phyloP scores from a whole-genome alignment of 2,113 vertebrate genomes.

The Callionymus lyra region DNA sequence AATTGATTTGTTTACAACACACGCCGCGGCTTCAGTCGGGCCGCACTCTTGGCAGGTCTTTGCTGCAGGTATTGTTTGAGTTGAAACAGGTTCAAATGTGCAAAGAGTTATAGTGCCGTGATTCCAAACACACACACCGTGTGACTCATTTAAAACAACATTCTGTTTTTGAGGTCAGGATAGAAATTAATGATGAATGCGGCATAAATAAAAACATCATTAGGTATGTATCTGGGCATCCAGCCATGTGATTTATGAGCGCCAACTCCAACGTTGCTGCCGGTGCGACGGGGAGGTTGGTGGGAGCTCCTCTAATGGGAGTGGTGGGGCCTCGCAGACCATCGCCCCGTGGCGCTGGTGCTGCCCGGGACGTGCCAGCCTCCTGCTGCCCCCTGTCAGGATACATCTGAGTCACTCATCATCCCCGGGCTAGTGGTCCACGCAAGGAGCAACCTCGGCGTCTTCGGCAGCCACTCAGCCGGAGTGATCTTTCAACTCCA shows the following conservation, averaged over 20 bases:
- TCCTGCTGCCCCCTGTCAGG: conserved; percentile 74
- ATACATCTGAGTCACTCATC: conserved; percentile 69
- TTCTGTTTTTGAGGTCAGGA: no score
- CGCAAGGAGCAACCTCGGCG: conserved; percentile 58
- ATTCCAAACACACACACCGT: conserved; percentile 2
- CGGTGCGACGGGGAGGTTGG: conserved; percentile 21
- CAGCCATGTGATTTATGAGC: conserved; percentile 1
- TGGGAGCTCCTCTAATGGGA: conserved; percentile 35
- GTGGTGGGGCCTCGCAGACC: conserved; percentile 19
- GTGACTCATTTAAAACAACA: conserved; percentile 7
- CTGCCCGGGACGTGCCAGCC: conserved; percentile 62
- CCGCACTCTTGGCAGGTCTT: conserved; percentile 19
- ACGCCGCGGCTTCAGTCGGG: conserved; percentile 36
- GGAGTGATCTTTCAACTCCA: conserved; percentile 76
- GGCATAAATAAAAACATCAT: no score
- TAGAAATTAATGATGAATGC: no score
- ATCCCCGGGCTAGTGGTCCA: conserved; percentile 61
- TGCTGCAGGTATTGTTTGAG: conserved; percentile 24
- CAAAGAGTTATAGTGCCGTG: conserved; percentile 3
- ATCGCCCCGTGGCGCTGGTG: conserved; percentile 54
- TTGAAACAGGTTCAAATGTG: conserved; percentile 11
- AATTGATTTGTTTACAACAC: conserved; percentile 63
- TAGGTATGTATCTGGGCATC: no score
- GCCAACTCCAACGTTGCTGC: conserved; percentile 16
- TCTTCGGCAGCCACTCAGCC: conserved; percentile 74